phyloP scores from a whole-genome alignment of 2,888 invertebrate genomes.

The Mechanitis messenoides region DNA sequence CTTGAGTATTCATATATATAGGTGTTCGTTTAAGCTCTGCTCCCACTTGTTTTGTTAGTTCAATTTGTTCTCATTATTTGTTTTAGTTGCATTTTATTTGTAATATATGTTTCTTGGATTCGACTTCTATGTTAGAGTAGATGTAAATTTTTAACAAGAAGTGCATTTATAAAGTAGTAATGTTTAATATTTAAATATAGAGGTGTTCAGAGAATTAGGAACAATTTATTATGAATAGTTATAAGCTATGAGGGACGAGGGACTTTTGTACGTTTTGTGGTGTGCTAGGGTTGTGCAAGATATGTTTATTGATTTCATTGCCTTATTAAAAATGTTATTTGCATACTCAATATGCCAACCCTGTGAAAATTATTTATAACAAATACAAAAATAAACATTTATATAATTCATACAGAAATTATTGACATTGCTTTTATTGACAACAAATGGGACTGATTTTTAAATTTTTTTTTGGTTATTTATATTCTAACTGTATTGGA shows the following conservation, averaged over 20 bases:
- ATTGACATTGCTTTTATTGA: conserved; percentile 2
- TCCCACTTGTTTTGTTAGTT: conserved; percentile 23
- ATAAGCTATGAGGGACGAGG: conserved; percentile 57
- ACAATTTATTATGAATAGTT: conserved; percentile 52
- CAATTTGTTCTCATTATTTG: conserved; percentile 24
- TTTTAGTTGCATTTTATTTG: conserved; percentile 21
- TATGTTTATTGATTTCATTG: conserved; percentile 30
- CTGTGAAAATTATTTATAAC: background rate
- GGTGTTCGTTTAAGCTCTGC: conserved; percentile 35
- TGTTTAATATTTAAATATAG: conserved; percentile 62
- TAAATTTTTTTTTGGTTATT: background rate
- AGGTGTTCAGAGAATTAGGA: conserved; percentile 60
- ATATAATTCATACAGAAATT: background rate
- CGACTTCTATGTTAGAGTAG: conserved; percentile 47
- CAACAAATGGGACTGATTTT: conserved; percentile 10
- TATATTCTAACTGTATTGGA: background rate
- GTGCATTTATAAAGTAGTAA: conserved; percentile 74
- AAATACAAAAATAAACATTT: background rate
- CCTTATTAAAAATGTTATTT: background rate
- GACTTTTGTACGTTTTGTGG: conserved; percentile 73
- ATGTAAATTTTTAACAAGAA: conserved; percentile 63
- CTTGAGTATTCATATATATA: conserved; percentile 53
- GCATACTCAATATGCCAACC: background rate
- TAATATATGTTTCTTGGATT: conserved; percentile 18
- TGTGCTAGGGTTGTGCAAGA: conserved; percentile 62